phyloP scores from a whole-genome alignment of 2,113 vertebrate species.

The Alaudala cheleensis region DNA sequence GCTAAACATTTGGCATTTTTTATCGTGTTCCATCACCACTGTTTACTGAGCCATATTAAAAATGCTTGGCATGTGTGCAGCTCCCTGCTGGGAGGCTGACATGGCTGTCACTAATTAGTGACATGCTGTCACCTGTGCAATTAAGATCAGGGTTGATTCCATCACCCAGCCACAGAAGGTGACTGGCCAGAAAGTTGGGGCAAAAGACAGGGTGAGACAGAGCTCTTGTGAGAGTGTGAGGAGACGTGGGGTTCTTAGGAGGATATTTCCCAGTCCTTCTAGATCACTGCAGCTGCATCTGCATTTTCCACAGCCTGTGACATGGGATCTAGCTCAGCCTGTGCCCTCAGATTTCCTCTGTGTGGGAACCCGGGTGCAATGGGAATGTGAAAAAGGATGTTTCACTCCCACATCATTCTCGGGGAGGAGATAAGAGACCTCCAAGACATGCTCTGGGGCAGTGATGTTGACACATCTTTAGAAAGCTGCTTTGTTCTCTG shows the following conservation, averaged over 20 bases:
- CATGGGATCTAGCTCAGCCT: background rate
- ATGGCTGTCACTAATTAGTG: background rate
- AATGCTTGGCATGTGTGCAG: background rate
- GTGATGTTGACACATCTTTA: background rate
- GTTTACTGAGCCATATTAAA: background rate
- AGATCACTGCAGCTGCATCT: background rate
- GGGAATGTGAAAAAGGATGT: background rate
- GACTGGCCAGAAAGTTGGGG: background rate
- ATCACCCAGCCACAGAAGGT: background rate
- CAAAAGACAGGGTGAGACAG: background rate
- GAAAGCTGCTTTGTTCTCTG: background rate
- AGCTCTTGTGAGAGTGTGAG: background rate
- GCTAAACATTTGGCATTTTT: conserved; percentile 34
- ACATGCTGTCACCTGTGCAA: background rate
- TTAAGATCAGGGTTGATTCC: background rate
- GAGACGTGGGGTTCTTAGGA: background rate
- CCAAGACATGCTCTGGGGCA: background rate
- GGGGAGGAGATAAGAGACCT: background rate
- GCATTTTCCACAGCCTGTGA: background rate
- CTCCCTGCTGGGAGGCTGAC: background rate
- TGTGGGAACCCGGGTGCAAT: background rate
- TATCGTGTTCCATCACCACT: conserved; percentile 1
- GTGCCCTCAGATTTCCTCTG: background rate
- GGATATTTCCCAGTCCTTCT: background rate
- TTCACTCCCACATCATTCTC: background rate